A percentile compares a stretch with the other conserved stretches of the same genome.
Conservation (phyloP, 2,797 vertebrate genomes). For the Gila robusta region DNA sequence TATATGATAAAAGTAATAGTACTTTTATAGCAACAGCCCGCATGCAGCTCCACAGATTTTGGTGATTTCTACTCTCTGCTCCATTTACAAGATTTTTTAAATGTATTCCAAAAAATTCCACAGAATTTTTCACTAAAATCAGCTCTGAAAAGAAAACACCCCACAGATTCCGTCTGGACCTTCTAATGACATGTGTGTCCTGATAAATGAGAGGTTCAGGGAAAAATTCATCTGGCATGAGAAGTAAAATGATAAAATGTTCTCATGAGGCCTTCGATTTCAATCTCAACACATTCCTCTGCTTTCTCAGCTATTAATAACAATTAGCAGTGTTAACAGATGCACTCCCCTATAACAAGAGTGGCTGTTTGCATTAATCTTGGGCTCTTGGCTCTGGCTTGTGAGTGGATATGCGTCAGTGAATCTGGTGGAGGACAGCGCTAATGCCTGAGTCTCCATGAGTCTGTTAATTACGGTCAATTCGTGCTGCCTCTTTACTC, state of each 20-base stretch:
- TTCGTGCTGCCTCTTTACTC: conserved; percentile 32
- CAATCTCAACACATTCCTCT: conserved; percentile 31
- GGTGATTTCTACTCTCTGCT: not conserved
- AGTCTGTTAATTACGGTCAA: conserved; percentile 47
- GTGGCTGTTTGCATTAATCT: conserved; percentile 37
- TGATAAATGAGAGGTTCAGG: conserved; percentile 22
- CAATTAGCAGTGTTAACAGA: conserved; percentile 47
- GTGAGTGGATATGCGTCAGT: conserved; percentile 26
- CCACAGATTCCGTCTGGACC: not conserved
- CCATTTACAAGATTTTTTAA: not conserved
- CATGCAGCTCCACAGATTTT: not conserved
- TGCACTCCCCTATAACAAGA: conserved; percentile 15
- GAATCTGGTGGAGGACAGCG: conserved; percentile 1
- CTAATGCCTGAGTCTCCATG: conserved; percentile 11
- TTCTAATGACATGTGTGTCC: not conserved
- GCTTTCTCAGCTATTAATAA: conserved; percentile 42
- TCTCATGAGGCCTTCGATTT: conserved; percentile 18
- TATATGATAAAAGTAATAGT: not conserved
- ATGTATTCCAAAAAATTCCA: not conserved
- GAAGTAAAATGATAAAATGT: conserved; percentile 10
- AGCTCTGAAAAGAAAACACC: not conserved
- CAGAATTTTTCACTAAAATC: not conserved
- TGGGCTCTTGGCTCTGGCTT: conserved; percentile 14
- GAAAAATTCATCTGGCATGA: not conserved
- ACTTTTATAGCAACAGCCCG: not conserved